Conservation (phyloP, 2,797 vertebrate genomes). For the Echiichthys vipera region DNA sequence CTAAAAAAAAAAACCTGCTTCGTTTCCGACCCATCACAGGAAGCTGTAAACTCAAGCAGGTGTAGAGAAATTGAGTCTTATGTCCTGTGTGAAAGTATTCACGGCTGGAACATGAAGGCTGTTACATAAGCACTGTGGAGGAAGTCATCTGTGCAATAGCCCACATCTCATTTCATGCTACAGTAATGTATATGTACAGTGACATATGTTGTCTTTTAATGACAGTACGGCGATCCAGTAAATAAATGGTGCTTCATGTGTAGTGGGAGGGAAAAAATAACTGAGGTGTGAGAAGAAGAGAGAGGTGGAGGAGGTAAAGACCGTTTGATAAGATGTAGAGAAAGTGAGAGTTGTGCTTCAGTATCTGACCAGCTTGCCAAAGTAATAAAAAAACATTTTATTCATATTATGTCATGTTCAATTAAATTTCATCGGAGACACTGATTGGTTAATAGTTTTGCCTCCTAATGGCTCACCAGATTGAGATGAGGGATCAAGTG, state of each 20-base stretch:
- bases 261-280: background rate
- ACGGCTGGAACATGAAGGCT: slow-evolving; percentile 5
- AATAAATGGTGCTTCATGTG: slow-evolving; percentile 13
- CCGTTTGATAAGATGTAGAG: background rate
- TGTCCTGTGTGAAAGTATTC: slow-evolving; percentile 14
- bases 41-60: slow-evolving; percentile 11
- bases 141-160: slow-evolving; percentile 24
- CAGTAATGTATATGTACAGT: background rate
- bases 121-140: slow-evolving; percentile 41
- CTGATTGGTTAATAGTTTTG: background rate
- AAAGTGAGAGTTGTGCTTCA: no score
- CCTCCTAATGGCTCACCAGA: background rate
- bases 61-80: background rate
- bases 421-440: background rate
- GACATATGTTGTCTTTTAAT: slow-evolving; percentile 42
- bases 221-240: background rate
- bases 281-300: background rate
- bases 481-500: background rate
- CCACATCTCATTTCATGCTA: slow-evolving; percentile 18
- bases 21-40: background rate
- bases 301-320: background rate
- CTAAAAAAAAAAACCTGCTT: no score
- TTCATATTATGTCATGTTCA: background rate
- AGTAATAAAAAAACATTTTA: background rate
- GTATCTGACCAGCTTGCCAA: background rate